These are phyloP conservation scores for Phlogophora meticulosa DNA, from an alignment of 2,888 invertebrate species.

Conservation along the genomic window DNA sequence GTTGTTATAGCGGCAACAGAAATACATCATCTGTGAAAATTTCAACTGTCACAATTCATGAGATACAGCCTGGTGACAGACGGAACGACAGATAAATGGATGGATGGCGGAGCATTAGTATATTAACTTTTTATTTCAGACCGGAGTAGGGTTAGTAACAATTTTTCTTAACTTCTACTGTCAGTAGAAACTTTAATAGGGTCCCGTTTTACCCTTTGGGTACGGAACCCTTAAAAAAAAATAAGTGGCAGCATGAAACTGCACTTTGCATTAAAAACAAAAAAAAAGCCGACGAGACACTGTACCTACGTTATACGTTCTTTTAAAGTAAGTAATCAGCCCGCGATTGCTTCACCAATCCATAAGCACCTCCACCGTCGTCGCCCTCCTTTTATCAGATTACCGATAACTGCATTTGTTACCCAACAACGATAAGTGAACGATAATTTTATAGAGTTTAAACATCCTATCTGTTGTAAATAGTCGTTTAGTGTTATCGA, in stretches of 20 bases:
- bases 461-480: conserved; percentile 69
- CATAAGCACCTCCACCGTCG: conserved; percentile 44
- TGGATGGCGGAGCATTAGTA: too few species aligned
- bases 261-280: conserved; percentile 46
- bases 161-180: too few species aligned
- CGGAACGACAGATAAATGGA: too few species aligned
- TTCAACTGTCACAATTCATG: too few species aligned
- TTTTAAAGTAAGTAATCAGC: conserved; percentile 58
- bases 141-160: too few species aligned
- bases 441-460: conserved; percentile 73
- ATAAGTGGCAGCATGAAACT: conserved; percentile 43
- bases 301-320: conserved; percentile 38
- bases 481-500: conserved; percentile 63
- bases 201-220: too few species aligned
- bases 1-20: too few species aligned
- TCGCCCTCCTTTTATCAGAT: conserved; percentile 61
- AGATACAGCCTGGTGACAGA: too few species aligned
- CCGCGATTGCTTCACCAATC: conserved; percentile 43
- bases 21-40: too few species aligned
- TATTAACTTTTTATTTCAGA: too few species aligned
- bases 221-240: too few species aligned
- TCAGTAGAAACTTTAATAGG: too few species aligned
- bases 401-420: conserved; percentile 71
- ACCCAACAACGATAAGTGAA: conserved; percentile 72
- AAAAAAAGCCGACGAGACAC: conserved; percentile 38